Evolutionary conservation across 2,113 vertebrate genomes (phyloP), one percentile per base, ranked within the genome.

Genomic region (Campylomormyrus numenius): DNA sequence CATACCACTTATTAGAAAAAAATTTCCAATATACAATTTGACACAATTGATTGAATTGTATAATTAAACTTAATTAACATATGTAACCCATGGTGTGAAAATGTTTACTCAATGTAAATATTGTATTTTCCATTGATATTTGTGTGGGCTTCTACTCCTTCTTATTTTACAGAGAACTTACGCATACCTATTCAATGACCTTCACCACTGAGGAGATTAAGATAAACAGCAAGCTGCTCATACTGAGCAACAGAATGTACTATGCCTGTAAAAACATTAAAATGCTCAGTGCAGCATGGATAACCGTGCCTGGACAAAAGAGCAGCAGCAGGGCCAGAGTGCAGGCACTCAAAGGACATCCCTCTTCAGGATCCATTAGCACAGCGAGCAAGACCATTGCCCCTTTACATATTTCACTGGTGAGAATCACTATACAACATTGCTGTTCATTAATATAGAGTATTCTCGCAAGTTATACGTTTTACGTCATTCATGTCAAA

Each of bases 121-220:
- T 15, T 53, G 9, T 35, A 87, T 56, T 39, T 50, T 15, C 5
- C 42, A 19, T 80, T 53, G 35, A 50, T 35, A 19, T 39, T 83
- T 89, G 45, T 53, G 27, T 45, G 17, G 88, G 31, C 19, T 49
- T 74, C 66, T 88, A 46, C 62, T 10, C 6, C 9, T 13, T 35
- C 50, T 52, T 84, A 56, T 53, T 94, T 90, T 48, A 92, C 88
- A 93, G 94, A 88, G 94, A 95, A 58, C 94, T 95, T 94, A 80
- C 19, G 35, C 5, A 80, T 42, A 94, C 91, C 77, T 91, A 91
- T 19, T 94, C 91, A 11, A 39, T 95, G 85, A 94, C 93, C 19
- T 95, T 95, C 85, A 92, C 94, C 9, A 90, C 94, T 74, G 93
- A 94, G 15, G 93, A 95, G 90, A 95, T 95, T 89, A 94, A 94